phyloP scores from a whole-genome alignment of 1,140 invertebrate species.

The Drosophila melanica region DNA sequence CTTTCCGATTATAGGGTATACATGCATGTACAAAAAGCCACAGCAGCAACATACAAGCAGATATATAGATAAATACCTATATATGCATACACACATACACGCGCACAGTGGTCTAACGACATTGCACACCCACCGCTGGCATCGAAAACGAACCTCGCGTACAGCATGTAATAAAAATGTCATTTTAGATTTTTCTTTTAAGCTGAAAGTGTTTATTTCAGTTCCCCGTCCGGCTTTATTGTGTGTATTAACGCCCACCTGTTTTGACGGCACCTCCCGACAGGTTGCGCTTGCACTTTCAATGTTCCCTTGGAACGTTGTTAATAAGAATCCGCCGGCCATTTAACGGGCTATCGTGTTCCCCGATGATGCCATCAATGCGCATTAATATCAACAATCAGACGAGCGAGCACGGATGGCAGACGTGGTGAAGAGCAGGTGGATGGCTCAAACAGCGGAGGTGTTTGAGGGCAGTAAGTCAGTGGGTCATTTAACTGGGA shows the following conservation, averaged over 20 bases:
- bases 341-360: constrained; percentile 33
- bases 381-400: constrained; percentile 49
- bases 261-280: constrained; percentile 12
- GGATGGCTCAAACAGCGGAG: neutral
- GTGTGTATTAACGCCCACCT: constrained; percentile 33
- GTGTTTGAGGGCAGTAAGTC: constrained; percentile 6
- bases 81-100: neutral
- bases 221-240: constrained; percentile 20
- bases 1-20: neutral
- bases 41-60: neutral
- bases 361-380: constrained; percentile 65
- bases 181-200: constrained; percentile 39
- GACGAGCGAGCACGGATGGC: neutral
- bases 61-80: neutral
- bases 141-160: constrained; percentile 25
- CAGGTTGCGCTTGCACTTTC: constrained; percentile 33
- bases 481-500: constrained; percentile 35
- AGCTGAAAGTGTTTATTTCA: constrained; percentile 60
- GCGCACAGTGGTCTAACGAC: constrained; percentile 27
- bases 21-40: neutral
- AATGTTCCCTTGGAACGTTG: constrained; percentile 8
- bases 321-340: constrained; percentile 5
- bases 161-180: constrained; percentile 46
- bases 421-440: too few relatives aligned
- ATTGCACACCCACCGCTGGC: constrained; percentile 49